Percentiles rank a stretch among this genome's conserved stretches.
Conservation (phyloP, 2,888 invertebrate genomes). For the Diaperis boleti region DNA sequence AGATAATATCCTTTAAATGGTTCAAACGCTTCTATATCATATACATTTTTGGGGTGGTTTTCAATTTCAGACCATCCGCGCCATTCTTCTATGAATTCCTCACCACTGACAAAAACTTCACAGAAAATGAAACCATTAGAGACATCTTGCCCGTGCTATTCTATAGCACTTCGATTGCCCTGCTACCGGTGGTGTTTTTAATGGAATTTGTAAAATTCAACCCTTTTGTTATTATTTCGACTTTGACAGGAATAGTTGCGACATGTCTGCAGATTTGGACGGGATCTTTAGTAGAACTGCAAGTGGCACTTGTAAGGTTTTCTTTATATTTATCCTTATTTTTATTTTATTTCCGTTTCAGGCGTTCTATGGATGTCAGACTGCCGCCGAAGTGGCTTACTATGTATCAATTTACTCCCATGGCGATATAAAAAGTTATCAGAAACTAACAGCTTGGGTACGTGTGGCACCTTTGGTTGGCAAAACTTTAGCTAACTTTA, state of each 20-base stretch:
- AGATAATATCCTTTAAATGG: conserved; percentile 24
- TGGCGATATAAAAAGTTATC: conserved; percentile 9
- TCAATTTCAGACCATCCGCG: conserved; percentile 14
- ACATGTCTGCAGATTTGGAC: conserved; percentile 32
- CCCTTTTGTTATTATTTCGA: conserved; percentile 13
- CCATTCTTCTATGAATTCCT: conserved; percentile 31
- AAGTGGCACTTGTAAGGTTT: conserved; percentile 33
- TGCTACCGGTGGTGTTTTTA: conserved; percentile 14
- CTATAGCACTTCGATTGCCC: conserved; percentile 17
- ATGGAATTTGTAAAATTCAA: conserved; percentile 22
- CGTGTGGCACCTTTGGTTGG: conserved; percentile 24
- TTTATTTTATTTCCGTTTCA: conserved; percentile 15
- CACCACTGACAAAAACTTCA: conserved; percentile 8
- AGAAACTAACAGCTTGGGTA: conserved; percentile 10
- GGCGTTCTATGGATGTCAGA: conserved; percentile 21
- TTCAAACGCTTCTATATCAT: conserved; percentile 29
- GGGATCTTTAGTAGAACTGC: not conserved
- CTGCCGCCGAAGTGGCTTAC: conserved; percentile 20
- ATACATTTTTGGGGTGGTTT: conserved; percentile 29
- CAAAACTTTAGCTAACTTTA: not conserved
- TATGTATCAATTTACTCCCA: conserved; percentile 17
- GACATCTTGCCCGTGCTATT: conserved; percentile 12
- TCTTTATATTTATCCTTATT: not conserved
- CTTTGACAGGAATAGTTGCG: conserved; percentile 10
- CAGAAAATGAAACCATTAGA: not conserved